Percentiles rank a stretch among this genome's conserved stretches.
phyloP scores from a whole-genome alignment of 2,797 vertebrate genomes.

The Atherinosoma microstoma region DNA sequence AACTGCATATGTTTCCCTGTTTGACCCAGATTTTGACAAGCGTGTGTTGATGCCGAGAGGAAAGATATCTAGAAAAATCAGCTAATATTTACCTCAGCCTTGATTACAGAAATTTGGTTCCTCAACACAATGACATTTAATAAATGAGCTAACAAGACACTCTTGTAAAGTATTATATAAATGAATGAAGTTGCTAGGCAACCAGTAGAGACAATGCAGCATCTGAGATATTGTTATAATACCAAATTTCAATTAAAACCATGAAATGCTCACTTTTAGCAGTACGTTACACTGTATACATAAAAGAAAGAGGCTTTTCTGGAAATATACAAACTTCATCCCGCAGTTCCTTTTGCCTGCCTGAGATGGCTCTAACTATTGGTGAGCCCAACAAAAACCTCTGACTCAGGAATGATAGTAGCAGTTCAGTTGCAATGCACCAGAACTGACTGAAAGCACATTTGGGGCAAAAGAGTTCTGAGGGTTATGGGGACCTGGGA shows the following conservation, averaged over 20 bases:
- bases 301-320: neutral
- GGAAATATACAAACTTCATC: neutral
- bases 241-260: neutral
- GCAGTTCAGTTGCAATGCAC: neutral
- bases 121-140: neutral
- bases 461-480: neutral
- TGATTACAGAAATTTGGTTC: conserved; percentile 7
- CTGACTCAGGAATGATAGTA: neutral
- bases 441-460: neutral
- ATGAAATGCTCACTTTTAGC: neutral
- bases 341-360: neutral
- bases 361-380: neutral
- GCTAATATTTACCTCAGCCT: neutral
- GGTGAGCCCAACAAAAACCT: neutral
- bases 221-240: neutral
- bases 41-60: neutral
- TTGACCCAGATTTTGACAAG: conserved; percentile 13
- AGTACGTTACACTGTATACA: neutral
- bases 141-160: neutral
- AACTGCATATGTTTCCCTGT: neutral
- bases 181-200: conserved; percentile 29
- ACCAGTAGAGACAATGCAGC: conserved; percentile 14
- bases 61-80: neutral
- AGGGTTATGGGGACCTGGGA: neutral
- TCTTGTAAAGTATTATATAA: conserved; percentile 4